Percentiles rank a stretch among this genome's conserved stretches.
Conservation (phyloP, 2,113 vertebrate species). For the Gasterosteus nipponicus region DNA sequence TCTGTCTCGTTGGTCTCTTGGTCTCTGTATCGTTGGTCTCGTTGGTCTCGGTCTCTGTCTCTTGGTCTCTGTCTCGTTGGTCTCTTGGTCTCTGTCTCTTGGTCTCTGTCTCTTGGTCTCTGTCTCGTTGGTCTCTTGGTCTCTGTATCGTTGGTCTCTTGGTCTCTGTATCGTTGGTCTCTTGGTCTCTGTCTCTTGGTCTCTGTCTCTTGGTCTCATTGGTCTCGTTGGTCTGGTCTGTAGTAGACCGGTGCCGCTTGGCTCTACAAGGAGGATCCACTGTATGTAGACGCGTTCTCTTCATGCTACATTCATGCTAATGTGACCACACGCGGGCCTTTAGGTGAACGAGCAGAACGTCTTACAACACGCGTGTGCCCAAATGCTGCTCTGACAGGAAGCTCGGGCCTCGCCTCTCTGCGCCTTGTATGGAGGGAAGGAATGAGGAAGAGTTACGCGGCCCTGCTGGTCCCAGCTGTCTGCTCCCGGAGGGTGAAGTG, state of each 20-base stretch:
- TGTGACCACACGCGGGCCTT: background rate
- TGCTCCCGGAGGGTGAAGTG: constrained; percentile 21
- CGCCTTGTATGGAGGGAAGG: constrained; percentile 6
- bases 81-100: too few species aligned
- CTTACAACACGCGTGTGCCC: background rate
- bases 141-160: too few species aligned
- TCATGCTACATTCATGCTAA: background rate
- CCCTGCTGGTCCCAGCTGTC: constrained; percentile 20
- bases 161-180: too few species aligned
- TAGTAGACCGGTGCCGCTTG: background rate
- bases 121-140: too few species aligned
- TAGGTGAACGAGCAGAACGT: background rate
- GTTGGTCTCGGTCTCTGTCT: too few species aligned
- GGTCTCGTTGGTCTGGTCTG: background rate
- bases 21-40: background rate
- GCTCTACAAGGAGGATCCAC: background rate
- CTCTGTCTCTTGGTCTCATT: background rate
- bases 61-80: too few species aligned
- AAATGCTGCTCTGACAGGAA: constrained; percentile 19
- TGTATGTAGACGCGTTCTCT: background rate
- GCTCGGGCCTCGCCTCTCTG: background rate
- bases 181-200: too few species aligned
- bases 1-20: background rate
- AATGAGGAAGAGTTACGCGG: constrained; percentile 59
- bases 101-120: too few species aligned